Conservation (phyloP, 2,797 vertebrate genomes). For the Lutjanus argentimaculatus region DNA sequence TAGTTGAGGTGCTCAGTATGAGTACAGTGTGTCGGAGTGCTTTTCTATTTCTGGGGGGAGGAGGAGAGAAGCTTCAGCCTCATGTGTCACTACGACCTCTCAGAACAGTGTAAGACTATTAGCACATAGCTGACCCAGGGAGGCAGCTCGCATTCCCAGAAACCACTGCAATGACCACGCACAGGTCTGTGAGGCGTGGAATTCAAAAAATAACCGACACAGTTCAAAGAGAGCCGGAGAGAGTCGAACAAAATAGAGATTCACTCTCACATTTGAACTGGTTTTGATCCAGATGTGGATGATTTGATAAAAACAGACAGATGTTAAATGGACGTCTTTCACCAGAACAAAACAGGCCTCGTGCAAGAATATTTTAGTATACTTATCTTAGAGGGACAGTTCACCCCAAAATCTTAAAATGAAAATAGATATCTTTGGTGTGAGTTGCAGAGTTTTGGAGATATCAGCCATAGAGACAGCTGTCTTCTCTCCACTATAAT, state of each 20-base stretch:
- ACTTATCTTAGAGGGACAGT: neutral
- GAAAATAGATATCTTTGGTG: too few relatives aligned
- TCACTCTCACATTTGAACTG: neutral
- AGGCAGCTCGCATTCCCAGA: slow-evolving; percentile 48
- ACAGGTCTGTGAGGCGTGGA: neutral
- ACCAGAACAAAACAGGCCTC: neutral
- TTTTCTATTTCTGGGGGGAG: slow-evolving; percentile 27
- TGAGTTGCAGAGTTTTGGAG: too few relatives aligned
- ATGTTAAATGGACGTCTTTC: neutral
- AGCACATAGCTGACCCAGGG: slow-evolving; percentile 55
- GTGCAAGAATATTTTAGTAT: neutral
- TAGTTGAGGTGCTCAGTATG: too few relatives aligned
- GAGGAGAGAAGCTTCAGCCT: slow-evolving; percentile 15
- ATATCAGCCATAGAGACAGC: too few relatives aligned
- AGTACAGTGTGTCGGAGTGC: neutral
- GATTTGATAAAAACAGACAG: neutral
- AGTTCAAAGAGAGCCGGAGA: slow-evolving; percentile 15
- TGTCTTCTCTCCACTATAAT: too few relatives aligned
- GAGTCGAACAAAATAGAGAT: neutral
- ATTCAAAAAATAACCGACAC: slow-evolving; percentile 2
- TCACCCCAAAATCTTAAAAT: too few relatives aligned
- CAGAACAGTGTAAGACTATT: slow-evolving; percentile 52
- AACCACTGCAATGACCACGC: slow-evolving; percentile 7
- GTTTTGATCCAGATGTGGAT: neutral
- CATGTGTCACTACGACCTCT: slow-evolving; percentile 53